These are phyloP conservation scores for Solen grandis DNA, from an alignment of 1,140 invertebrate genomes.

Conservation along the genomic window DNA sequence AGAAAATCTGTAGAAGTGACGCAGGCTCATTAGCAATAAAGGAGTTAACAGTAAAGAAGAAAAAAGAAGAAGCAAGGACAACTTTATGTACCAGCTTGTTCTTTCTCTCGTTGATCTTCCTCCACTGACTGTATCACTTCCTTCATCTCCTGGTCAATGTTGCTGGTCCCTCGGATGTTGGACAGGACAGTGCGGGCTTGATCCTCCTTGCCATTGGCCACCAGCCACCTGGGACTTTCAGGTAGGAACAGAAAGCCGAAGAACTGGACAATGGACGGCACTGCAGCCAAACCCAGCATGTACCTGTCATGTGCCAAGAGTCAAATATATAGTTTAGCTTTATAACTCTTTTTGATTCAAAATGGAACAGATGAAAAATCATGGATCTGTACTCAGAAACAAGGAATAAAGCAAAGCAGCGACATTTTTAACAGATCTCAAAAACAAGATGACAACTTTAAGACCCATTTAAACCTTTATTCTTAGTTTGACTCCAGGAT, in stretches of 20 bases:
- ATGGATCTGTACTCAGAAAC: too few species aligned
- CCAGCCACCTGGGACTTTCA: constrained; percentile 76
- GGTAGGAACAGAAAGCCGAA: constrained; percentile 77
- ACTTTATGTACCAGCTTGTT: constrained; percentile 30
- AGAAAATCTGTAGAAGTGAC: too few species aligned
- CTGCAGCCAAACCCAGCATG: constrained; percentile 77
- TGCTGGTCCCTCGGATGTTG: constrained; percentile 63
- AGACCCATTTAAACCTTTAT: too few species aligned
- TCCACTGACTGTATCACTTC: constrained; percentile 60
- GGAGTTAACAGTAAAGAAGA: too few species aligned
- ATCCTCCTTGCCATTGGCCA: constrained; percentile 66
- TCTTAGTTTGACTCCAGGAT: too few species aligned
- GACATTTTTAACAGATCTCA: too few species aligned
- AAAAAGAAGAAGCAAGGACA: too few species aligned
- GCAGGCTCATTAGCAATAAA: too few species aligned
- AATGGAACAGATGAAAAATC: too few species aligned
- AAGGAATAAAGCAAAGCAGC: too few species aligned
- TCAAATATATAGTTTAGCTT: neutral
- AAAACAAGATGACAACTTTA: too few species aligned
- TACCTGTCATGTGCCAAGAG: constrained; percentile 66
- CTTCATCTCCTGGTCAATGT: constrained; percentile 69
- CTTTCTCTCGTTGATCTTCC: constrained; percentile 47
- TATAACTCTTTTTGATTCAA: neutral
- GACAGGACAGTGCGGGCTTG: constrained; percentile 65
- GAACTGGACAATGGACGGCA: constrained; percentile 76